A percentile compares a stretch with the other conserved stretches of the same genome.
Conservation (phyloP, 2,888 invertebrate genomes). For the Drosophila emarginata region DNA sequence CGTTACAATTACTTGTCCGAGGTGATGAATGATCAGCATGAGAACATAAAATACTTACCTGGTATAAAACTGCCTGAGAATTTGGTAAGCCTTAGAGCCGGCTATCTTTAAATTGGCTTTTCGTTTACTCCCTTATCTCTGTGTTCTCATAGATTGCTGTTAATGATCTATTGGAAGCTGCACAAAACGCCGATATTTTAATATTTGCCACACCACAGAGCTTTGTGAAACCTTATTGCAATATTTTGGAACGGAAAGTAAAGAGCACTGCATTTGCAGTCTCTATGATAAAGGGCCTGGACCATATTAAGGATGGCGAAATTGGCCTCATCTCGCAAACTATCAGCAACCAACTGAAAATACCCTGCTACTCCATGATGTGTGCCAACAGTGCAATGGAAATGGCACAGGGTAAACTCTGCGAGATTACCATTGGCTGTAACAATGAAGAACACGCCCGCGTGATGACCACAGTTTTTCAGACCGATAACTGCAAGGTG, state of each 20-base stretch:
- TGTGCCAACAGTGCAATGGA: conserved; percentile 98
- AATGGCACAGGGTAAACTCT: conserved; percentile 98
- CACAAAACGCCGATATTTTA: conserved; percentile 94
- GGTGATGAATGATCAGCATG: conserved; percentile 63
- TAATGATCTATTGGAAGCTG: conserved; percentile 93
- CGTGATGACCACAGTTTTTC: conserved; percentile 92
- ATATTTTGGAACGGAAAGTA: conserved; percentile 91
- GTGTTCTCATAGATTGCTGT: conserved; percentile 88
- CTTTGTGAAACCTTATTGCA: conserved; percentile 93
- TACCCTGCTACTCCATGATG: conserved; percentile 97
- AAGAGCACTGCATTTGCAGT: conserved; percentile 94
- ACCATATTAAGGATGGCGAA: conserved; percentile 91
- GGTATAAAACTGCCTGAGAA: conserved; percentile 61
- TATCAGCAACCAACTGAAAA: conserved; percentile 90
- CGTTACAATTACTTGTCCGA: conserved; percentile 47
- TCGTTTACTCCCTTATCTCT: background rate
- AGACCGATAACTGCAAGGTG: conserved; percentile 96
- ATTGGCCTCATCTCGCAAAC: conserved; percentile 96
- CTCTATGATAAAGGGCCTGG: conserved; percentile 97
- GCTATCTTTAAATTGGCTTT: background rate
- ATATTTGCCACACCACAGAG: conserved; percentile 99
- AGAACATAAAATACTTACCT: conserved; percentile 72
- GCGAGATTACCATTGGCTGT: conserved; percentile 98
- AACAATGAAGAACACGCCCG: conserved; percentile 89
- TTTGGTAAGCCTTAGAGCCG: conserved; percentile 48